A percentile compares a stretch with the other conserved stretches of the same genome.
Conservation (phyloP, 1,140 invertebrate species). For the Anastrepha ludens region DNA sequence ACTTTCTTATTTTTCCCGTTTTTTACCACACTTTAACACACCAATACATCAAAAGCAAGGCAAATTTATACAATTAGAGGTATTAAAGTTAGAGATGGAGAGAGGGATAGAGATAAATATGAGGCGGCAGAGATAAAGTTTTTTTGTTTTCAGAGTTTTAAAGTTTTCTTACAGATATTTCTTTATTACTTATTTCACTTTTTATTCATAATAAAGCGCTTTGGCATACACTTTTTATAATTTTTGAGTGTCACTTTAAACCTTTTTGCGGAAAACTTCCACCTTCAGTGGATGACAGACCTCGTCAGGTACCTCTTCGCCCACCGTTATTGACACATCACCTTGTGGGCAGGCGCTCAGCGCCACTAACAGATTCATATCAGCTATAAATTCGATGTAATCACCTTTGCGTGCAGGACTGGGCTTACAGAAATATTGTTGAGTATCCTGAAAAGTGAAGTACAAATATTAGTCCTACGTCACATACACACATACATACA, state of each 20-base stretch:
- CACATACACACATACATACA: not conserved
- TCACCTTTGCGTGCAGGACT: conserved; percentile 75
- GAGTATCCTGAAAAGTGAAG: conserved; percentile 66
- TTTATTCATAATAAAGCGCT: too few relatives aligned
- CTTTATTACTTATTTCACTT: too few relatives aligned
- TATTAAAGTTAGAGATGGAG: too few relatives aligned
- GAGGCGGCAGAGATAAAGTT: too few relatives aligned
- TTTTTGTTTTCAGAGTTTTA: too few relatives aligned
- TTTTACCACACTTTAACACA: too few relatives aligned
- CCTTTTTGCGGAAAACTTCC: conserved; percentile 71
- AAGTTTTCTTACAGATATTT: too few relatives aligned
- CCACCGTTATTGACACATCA: conserved; percentile 74
- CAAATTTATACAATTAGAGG: too few relatives aligned
- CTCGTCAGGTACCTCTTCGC: conserved; percentile 72
- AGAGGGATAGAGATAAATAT: too few relatives aligned
- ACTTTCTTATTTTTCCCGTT: too few relatives aligned
- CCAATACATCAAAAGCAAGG: too few relatives aligned
- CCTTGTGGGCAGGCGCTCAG: conserved; percentile 75
- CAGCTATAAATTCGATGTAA: conserved; percentile 76
- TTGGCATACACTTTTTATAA: too few relatives aligned
- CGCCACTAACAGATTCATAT: conserved; percentile 76
- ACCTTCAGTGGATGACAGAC: conserved; percentile 75
- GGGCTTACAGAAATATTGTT: conserved; percentile 76
- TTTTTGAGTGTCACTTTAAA: not conserved
- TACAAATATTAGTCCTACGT: not conserved